phyloP scores from a whole-genome alignment of 2,797 vertebrate species.

The Microctenopoma lineatum region DNA sequence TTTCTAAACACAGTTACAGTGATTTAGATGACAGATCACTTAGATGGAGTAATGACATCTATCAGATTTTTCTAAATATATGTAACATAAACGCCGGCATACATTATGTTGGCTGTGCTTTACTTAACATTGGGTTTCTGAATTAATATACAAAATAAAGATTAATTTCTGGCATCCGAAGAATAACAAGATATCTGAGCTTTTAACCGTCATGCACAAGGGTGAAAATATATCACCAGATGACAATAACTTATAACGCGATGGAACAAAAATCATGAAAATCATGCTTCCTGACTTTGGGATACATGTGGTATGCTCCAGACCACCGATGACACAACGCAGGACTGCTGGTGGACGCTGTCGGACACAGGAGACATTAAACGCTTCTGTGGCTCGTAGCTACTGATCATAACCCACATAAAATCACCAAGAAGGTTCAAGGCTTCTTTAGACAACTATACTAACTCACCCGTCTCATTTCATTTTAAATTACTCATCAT shows the following conservation, averaged over 20 bases:
- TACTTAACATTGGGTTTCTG: slow-evolving; percentile 28
- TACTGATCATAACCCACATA: slow-evolving; percentile 13
- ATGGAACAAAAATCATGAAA: slow-evolving; percentile 27
- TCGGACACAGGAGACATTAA: slow-evolving; percentile 29
- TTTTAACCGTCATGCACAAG: slow-evolving; percentile 18
- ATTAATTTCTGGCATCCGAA: slow-evolving; percentile 20
- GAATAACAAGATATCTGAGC: slow-evolving; percentile 33
- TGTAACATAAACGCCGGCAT: neutral
- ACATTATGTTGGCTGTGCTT: neutral
- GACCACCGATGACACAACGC: slow-evolving; percentile 52
- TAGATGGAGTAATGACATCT: neutral
- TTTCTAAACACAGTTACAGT: slow-evolving; percentile 2
- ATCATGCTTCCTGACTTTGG: slow-evolving; percentile 23
- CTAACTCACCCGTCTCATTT: slow-evolving; percentile 15
- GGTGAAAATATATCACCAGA: slow-evolving; percentile 45
- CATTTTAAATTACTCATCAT: slow-evolving; percentile 6
- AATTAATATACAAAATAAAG: slow-evolving; percentile 34
- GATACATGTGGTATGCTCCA: slow-evolving; percentile 9
- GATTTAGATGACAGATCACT: neutral
- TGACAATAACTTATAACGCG: slow-evolving; percentile 31
- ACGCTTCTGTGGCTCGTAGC: slow-evolving; percentile 36
- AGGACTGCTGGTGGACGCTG: slow-evolving; percentile 39
- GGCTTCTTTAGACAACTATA: slow-evolving; percentile 15
- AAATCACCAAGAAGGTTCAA: slow-evolving; percentile 15
- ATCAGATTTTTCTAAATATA: neutral